Base-by-base conservation (phyloP, 30 jellyfish, hydroid and myxozoan genomes). In the Cassiopea xamachana region DNA sequence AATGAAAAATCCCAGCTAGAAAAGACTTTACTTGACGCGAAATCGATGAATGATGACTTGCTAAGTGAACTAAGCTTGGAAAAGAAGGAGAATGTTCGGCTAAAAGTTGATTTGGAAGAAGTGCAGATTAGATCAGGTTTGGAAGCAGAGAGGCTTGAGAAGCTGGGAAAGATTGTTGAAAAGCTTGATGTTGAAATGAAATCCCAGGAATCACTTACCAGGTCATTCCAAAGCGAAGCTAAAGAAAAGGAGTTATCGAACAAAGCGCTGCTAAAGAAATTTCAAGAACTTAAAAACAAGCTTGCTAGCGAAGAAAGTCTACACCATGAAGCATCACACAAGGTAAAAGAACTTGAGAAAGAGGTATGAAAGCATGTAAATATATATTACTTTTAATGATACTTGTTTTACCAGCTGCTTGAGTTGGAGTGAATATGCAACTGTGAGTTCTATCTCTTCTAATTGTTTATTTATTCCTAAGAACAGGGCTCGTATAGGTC, bases 61-160 rank as follows among this genome's bases (percentile, higher is more conserved):
- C 59, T 82, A 7, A 6, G 61, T n/a, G 92, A 89, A 39, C 49
- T 92, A 7, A 89, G 67, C 0, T 10, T 60, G 73, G 79, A 86
- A 68, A 69, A 18, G 18, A 78, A 85, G 43, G 98, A 96, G 86
- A 86, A 88, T 13, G 67, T 48, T 1, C 95, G 84, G 69, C 70
- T 96, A 76, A 92, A 78, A 47, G 16, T 49, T 45, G 89, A 94
- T 12, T 73, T 96, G 87, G 85, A 79, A 43, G 97, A 92, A 58
- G 90, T 90, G 1, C 90, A 80, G 64, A 59, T 39, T 2, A 82
- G 86, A 61, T 73, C 81, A 48, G 86, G 71, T 1, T 77, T 60
- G 12, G 73, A 68, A 27, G 77, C 43, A 19, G 82, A 67, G 43
- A 84, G 75, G 75, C 73, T 46, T 43, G 90, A 75, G 13, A 93